Percentiles rank a stretch among this genome's conserved stretches.
Conservation (phyloP, 2,888 invertebrate species). For the Acleris cristana region DNA sequence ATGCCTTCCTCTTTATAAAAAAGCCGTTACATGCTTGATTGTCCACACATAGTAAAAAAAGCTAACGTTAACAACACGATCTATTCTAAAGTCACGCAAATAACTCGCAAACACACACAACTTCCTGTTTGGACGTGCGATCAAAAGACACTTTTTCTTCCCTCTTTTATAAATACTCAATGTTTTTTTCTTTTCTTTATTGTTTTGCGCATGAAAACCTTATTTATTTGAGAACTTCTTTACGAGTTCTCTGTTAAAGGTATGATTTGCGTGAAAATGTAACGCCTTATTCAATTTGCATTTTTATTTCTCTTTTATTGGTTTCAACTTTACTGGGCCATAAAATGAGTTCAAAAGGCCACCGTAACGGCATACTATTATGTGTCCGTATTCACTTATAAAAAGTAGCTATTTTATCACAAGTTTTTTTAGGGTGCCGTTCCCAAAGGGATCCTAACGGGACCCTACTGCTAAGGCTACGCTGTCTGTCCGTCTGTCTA, state of each 20-base stretch:
- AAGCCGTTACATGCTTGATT: background rate
- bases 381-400: too few species aligned
- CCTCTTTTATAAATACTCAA: constrained; percentile 19
- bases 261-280: constrained; percentile 5
- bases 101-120: constrained; percentile 12
- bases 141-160: constrained; percentile 16
- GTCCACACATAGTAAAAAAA: background rate
- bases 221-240: constrained; percentile 25
- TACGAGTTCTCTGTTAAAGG: constrained; percentile 4
- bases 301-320: constrained; percentile 1
- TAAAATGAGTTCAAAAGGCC: background rate
- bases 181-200: constrained; percentile 10
- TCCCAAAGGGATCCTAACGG: too few species aligned
- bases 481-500: too few species aligned
- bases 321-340: background rate
- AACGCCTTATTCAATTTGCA: background rate
- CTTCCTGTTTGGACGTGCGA: constrained; percentile 10
- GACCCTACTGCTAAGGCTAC: too few species aligned
- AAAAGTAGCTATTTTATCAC: too few species aligned
- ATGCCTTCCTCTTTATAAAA: too few species aligned
- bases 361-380: background rate
- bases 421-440: too few species aligned
- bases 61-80: constrained; percentile 15
- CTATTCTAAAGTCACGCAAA: constrained; percentile 15
- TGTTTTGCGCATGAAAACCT: constrained; percentile 8